Evolutionary conservation across 2,113 vertebrate genomes (phyloP), one percentile per base, ranked within the genome.

Genomic region (Atrichornis clamosus): DNA sequence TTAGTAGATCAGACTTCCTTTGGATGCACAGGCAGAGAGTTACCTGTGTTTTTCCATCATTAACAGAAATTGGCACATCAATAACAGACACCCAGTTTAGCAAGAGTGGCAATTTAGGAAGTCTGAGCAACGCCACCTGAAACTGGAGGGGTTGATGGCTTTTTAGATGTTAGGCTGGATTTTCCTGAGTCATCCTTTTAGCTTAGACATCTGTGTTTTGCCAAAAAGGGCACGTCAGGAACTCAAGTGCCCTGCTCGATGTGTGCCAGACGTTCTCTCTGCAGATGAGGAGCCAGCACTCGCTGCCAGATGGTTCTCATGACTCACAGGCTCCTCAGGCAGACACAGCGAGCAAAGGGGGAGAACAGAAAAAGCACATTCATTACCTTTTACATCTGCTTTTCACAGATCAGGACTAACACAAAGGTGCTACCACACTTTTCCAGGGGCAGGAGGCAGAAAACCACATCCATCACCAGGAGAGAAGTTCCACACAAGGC

Each of bases 211-310:
- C 26, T 41, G 17, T 5, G 26, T 60, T 79, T 93, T 70, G 28
- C 23, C 56, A 35, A 14, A 68, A 67, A 39, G 47, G 9, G 9
- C 20, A 14, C 2, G 30, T 39, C 65, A 88, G 65, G 52, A 53
- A 6, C 16, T 39, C 9, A 2, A 33, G 37, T 8, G 55, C 23
- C n/a, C 33, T 76, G 33, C 28, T 62, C 1, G 0, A 4, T 2
- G 5, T 11, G 15, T 39, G 26, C 52, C 56, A 63, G 78, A 2
- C 1, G 1, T 4, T 60, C 42, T 20, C 72, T 44, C 58, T 79
- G 59, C 80, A 86, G 80, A 10, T 35, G n/a, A 83, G 21, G 30
- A 83, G 47, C 49, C 84, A 88, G 20, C 5, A 12, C 8, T 68
- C 35, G 0, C 42, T 94, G n/a, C 62, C 80, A 86, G 76, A 15